Evolutionary conservation across 1,140 invertebrate genomes (phyloP), one percentile per base, ranked within the genome.

Genomic region (Drosophila grimshawi): DNA sequence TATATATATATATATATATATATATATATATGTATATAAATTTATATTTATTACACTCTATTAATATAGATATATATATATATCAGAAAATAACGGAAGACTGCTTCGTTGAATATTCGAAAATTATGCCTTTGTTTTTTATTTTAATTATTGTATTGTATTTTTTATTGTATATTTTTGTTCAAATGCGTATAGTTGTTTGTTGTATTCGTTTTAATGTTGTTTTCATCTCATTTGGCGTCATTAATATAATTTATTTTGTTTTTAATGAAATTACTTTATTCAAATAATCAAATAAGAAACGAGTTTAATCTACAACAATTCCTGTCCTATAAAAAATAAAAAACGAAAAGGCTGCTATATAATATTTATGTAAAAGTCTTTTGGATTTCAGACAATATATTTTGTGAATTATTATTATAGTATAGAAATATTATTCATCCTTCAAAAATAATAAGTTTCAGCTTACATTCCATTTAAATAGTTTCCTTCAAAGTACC

Each of bases 1-100:
- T 86, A 71, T 76, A 60, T 78, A 76, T 81, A 85, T 52, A 55
- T 76, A 35, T 51, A 53, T 43, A 37, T 52, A 81, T 81, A 19
- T 19, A 19, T 19, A 19, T 19, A 19, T 19, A 19, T 41, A 11
- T 64, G 19, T 27, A 53, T 53, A 45, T 6, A 27, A 41, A 75
- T 86, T 68, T 76, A 60, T 78, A 76, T 82, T 41, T 41, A 41
- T 41, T n/a, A 43, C 4, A 43, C n/a, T 79, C 52, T 59, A 63
- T 76, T 83, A 62, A 45, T 45, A 53, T 55, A 65, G 33, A 35
- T 52, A 19, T 65, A 27, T 3, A 56, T 8, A 27, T 43, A 35
- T 55, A 68, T 52, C 6, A 55, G 52, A 51, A 30, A 19, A 60
- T 32, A 41, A 41, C 5, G 11, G 62, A 55, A 56, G 56, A 56